phyloP scores from a whole-genome alignment of 1,140 invertebrate species.

The Manduca sexta region DNA sequence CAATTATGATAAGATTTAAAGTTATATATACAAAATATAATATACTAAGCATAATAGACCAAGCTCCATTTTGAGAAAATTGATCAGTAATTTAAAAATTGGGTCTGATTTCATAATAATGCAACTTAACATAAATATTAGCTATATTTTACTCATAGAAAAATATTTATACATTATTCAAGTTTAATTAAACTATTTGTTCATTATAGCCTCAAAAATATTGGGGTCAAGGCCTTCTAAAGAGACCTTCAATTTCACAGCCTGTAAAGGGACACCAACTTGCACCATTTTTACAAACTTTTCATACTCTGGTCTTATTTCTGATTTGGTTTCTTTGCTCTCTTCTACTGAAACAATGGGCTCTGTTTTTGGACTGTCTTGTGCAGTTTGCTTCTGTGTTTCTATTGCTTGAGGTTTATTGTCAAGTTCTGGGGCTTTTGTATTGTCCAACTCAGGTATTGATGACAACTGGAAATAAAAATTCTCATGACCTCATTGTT shows the following conservation, averaged over 20 bases:
- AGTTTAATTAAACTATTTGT: constrained; percentile 11
- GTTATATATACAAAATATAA: no score
- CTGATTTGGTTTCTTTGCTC: constrained; percentile 12
- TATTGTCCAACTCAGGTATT: constrained; percentile 77
- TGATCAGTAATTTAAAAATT: no score
- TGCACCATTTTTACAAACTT: constrained; percentile 93
- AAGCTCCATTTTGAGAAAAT: no score
- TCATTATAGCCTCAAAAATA: constrained; percentile 81
- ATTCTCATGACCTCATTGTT: no score
- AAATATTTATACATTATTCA: not conserved
- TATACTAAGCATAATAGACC: no score
- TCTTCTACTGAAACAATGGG: constrained; percentile 3
- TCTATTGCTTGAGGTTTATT: not conserved
- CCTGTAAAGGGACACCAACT: constrained; percentile 85
- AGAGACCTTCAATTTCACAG: constrained; percentile 88
- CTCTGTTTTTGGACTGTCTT: constrained; percentile 7
- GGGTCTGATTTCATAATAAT: no score
- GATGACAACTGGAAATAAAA: constrained; percentile 82
- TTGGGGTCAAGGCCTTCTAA: constrained; percentile 86
- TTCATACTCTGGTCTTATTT: constrained; percentile 78
- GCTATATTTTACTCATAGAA: no score
- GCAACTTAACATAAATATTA: no score
- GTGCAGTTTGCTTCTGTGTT: not conserved
- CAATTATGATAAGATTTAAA: no score
- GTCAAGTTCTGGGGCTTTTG: not conserved